Base-by-base conservation (phyloP, 2,888 invertebrate genomes). In the Meta bourneti region DNA sequence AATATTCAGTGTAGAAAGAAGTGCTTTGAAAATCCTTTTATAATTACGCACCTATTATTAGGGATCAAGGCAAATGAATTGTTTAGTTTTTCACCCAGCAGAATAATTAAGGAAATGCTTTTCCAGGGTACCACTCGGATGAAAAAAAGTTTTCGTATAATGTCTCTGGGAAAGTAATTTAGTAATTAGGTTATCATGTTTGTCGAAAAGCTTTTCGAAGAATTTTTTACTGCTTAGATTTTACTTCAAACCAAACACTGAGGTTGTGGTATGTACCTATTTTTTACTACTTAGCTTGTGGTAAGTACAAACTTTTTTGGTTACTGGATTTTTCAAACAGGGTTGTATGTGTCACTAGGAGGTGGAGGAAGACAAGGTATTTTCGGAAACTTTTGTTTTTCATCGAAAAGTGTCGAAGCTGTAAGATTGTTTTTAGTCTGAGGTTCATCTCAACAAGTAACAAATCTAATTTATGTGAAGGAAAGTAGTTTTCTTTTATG, bases 101-200 rank as follows among this genome's bases (percentile, higher is more conserved):
- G 54, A 78, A 84, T 89, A 84, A 89, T 89, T 89, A 89, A 84
- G 83, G 79, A 78, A 84, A 89, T 89, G 89, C n/a, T 71, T 34
- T 72, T 19, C 11, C 11, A 16, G 48, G 6, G 77, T 72, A 84
- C 77, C 9, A 49, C 51, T 77, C 16, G 6, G 7, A n/a, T 16
- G 54, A 79, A 79, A 78, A 86, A 79, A 70, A 51, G 16, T 71
- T 71, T 19, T 49, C 48, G 83, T 49, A 75, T 16, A 75, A 72
- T 83, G 83, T 72, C 52, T 72, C 52, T 11, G 16, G 69, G 74
- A 74, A 83, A 74, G 83, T 74, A 51, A 83, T 83, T 83, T 72
- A 71, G 72, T 83, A 83, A 83, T 83, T 83, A 74, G 83, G 52
- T 83, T 83, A 83, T 83, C 72, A 72, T 83, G 51, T 82, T 82